Percentiles rank a stretch among this genome's conserved stretches.
These are phyloP conservation scores for Conomelus anceps DNA, from an alignment of 2,888 invertebrate genomes.

Conservation along the genomic window DNA sequence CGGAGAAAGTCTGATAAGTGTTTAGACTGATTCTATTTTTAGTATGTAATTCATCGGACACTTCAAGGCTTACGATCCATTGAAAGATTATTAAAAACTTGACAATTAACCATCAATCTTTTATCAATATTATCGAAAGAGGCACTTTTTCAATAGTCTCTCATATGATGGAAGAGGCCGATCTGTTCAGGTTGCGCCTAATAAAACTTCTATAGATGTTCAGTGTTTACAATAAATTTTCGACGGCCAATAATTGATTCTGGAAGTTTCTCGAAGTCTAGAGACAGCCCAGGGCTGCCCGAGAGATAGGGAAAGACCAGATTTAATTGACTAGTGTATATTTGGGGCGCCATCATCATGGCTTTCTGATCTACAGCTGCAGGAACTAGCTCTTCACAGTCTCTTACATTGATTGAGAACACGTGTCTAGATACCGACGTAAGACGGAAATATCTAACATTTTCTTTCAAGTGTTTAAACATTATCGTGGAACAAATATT, in stretches of 20 bases:
- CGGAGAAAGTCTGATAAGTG: too few species aligned
- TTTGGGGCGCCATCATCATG: neutral
- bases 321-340: neutral
- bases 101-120: neutral
- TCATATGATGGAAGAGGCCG: neutral
- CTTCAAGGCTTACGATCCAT: neutral
- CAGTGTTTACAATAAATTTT: neutral
- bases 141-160: neutral
- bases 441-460: neutral
- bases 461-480: neutral
- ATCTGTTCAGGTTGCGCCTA: neutral
- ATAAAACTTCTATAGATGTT: neutral
- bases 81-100: neutral
- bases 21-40: too few species aligned
- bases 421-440: neutral
- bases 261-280: neutral
- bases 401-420: neutral
- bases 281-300: neutral
- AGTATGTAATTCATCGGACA: neutral
- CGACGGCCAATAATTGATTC: neutral
- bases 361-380: neutral
- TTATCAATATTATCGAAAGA: too few species aligned
- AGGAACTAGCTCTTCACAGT: neutral
- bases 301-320: neutral
- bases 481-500: neutral